Evolutionary conservation across 2,113 vertebrate species (phyloP).

Genomic region (Paramormyrops kingsleyae): DNA sequence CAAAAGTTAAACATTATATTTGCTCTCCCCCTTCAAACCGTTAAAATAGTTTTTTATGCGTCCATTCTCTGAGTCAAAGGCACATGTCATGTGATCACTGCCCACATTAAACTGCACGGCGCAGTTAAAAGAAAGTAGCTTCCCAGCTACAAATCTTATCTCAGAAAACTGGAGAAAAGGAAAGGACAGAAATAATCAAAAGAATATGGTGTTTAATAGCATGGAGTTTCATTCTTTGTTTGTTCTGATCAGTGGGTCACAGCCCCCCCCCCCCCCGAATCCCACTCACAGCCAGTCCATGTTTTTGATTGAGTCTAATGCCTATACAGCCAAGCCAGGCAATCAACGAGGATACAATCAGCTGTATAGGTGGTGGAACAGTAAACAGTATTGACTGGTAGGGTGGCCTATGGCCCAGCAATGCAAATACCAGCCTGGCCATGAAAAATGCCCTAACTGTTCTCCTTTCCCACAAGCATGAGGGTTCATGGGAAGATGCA

Average conservation of each 20-base stretch:
- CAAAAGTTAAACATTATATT: not conserved
- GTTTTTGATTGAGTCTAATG: not conserved
- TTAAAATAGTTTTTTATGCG: not conserved
- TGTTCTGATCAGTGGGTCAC: not conserved
- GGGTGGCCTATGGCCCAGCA: not conserved
- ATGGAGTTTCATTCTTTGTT: not conserved
- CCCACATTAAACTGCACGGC: not conserved
- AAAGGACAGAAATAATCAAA: not conserved
- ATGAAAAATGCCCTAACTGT: not conserved
- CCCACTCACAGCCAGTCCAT: not conserved
- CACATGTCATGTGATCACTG: not conserved
- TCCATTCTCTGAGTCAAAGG: not conserved
- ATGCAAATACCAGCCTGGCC: not conserved
- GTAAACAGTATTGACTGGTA: not conserved
- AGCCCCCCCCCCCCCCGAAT: not conserved
- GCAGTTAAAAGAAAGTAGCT: not conserved
- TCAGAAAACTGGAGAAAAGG: not conserved
- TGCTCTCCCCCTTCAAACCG: not conserved
- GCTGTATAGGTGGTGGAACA: not conserved
- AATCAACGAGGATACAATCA: not conserved
- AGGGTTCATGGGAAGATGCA: not conserved
- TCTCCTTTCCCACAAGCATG: not conserved
- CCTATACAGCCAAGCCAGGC: not conserved
- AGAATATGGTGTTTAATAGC: not conserved
- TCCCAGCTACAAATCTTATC: not conserved